A percentile compares a stretch with the other conserved stretches of the same genome.
Conservation (phyloP, 2,888 invertebrate genomes). For the Slavum lentiscoides region DNA sequence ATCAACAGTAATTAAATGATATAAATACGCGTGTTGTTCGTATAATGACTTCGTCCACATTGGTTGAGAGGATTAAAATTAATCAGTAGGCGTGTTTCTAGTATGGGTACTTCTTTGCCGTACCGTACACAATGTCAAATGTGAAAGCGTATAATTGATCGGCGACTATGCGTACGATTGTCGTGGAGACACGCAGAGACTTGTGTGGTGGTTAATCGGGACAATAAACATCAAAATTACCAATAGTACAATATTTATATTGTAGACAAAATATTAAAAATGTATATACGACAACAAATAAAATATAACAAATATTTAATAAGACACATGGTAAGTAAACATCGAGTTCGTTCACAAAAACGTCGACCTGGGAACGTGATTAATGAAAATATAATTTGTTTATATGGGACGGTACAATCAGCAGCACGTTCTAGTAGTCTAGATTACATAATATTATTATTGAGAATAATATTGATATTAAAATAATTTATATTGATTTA, state of each 20-base stretch:
- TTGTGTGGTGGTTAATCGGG: too few relatives aligned
- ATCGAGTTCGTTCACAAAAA: neutral
- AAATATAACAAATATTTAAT: constrained; percentile 36
- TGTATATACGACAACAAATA: constrained; percentile 24
- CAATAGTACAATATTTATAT: constrained; percentile 1
- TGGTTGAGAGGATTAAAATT: too few relatives aligned
- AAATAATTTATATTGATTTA: constrained; percentile 29
- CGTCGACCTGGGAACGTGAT: neutral
- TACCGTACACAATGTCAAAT: too few relatives aligned
- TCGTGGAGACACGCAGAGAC: too few relatives aligned
- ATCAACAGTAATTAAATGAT: too few relatives aligned
- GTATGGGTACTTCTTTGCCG: too few relatives aligned
- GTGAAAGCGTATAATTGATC: too few relatives aligned
- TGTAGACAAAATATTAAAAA: constrained; percentile 20
- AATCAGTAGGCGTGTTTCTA: too few relatives aligned
- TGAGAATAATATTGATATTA: neutral
- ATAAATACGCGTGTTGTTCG: too few relatives aligned
- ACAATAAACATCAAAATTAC: neutral
- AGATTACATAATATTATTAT: constrained; percentile 4
- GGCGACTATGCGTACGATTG: too few relatives aligned
- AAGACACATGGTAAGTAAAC: constrained; percentile 39
- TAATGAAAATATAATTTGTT: constrained; percentile 7
- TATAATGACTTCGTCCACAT: too few relatives aligned
- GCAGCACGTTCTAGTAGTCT: constrained; percentile 10
- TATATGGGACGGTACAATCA: constrained; percentile 40